A percentile compares a stretch with the other conserved stretches of the same genome.
Conservation (phyloP, 2,797 vertebrate genomes). For the Sylvilagus floridanus region DNA sequence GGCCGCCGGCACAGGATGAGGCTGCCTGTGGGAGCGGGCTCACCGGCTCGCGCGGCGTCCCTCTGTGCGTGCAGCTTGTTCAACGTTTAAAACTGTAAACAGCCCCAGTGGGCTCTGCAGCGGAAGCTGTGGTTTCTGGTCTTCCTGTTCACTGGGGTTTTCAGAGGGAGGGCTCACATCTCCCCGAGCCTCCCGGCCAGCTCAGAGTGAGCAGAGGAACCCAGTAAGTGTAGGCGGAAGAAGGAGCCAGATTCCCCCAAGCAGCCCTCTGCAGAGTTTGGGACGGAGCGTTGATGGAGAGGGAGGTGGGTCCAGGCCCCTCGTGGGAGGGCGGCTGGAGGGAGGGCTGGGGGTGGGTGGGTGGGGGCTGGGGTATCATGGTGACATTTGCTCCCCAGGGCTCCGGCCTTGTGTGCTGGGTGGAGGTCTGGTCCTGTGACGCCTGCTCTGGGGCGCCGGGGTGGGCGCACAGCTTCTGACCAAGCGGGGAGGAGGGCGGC, state of each 20-base stretch:
- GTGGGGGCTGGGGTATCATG: no score
- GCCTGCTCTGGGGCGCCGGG: not conserved
- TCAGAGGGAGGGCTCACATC: not conserved
- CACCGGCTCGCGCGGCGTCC: no score
- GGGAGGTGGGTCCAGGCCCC: conserved; percentile 81
- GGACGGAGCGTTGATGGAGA: conserved; percentile 73
- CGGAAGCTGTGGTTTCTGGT: conserved; percentile 90
- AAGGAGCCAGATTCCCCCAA: not conserved
- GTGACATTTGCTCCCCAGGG: not conserved
- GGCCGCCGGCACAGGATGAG: not conserved
- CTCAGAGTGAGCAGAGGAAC: not conserved
- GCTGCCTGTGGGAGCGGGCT: not conserved
- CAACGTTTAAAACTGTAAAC: not conserved
- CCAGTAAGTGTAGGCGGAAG: accelerated
- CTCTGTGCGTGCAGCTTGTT: not conserved
- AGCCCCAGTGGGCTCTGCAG: conserved; percentile 49
- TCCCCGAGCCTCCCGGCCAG: not conserved
- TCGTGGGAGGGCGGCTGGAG: accelerated
- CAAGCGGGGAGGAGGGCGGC: accelerated
- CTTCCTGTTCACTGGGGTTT: conserved; percentile 88
- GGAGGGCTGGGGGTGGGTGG: no score
- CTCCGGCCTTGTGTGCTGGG: accelerated
- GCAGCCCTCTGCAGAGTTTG: accelerated
- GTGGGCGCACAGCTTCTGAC: not conserved
- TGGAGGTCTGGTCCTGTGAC: no score